Evolutionary conservation across 1,140 invertebrate genomes (phyloP).

Genomic region (Lanistes nyassanus): DNA sequence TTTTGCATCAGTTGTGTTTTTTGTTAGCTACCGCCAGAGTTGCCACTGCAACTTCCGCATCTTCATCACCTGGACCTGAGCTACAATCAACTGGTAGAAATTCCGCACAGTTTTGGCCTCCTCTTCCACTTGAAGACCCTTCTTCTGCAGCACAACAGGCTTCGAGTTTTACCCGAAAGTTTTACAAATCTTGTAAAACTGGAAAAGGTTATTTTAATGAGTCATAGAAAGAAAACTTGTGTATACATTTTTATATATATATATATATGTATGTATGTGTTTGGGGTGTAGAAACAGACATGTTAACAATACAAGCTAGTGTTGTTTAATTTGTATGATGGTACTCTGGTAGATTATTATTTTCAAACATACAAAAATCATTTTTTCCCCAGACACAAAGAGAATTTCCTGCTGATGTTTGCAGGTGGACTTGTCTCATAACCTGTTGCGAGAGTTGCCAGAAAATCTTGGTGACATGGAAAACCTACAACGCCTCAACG

Average conservation of each 20-base stretch:
- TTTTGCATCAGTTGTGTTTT: not conserved
- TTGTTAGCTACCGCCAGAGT: constrained; percentile 53
- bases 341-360: too few species aligned
- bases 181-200: constrained; percentile 61
- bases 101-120: constrained; percentile 65
- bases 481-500: constrained; percentile 59
- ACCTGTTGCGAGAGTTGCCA: constrained; percentile 58
- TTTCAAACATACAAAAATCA: too few species aligned
- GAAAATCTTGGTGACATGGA: constrained; percentile 61
- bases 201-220: constrained; percentile 21
- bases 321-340: too few species aligned
- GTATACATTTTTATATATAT: too few species aligned
- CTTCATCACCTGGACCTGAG: constrained; percentile 62
- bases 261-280: too few species aligned
- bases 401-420: too few species aligned
- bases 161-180: constrained; percentile 54
- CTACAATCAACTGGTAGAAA: constrained; percentile 55
- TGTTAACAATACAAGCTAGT: too few species aligned
- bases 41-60: constrained; percentile 65
- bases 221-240: too few species aligned
- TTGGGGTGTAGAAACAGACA: too few species aligned
- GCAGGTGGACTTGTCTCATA: constrained; percentile 52
- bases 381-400: too few species aligned
- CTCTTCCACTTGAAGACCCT: constrained; percentile 64
- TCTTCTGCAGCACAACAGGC: constrained; percentile 55